phyloP scores from a whole-genome alignment of 2,797 vertebrate species.

The Lepilemur ruficaudatus region DNA sequence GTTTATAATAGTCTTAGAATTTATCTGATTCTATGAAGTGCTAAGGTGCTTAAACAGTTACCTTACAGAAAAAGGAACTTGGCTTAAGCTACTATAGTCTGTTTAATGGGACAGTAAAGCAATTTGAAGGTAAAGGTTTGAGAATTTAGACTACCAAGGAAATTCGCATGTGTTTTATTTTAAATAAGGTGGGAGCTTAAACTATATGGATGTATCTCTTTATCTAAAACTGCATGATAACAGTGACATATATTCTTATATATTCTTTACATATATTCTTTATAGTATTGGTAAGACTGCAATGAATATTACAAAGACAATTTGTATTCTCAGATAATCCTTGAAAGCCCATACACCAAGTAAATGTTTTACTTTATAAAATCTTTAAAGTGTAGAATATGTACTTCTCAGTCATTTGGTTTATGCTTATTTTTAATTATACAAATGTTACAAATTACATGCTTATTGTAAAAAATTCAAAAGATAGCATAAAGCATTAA shows the following conservation, averaged over 20 bases:
- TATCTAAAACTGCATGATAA: neutral
- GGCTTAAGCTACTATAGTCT: neutral
- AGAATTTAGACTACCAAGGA: neutral
- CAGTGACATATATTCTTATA: neutral
- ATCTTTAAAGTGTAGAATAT: neutral
- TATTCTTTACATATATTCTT: too few species aligned
- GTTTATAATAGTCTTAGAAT: neutral
- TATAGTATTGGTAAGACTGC: neutral
- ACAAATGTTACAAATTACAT: neutral
- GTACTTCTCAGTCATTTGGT: neutral
- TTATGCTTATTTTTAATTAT: conserved; percentile 39
- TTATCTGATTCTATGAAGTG: neutral
- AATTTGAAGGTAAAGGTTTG: neutral
- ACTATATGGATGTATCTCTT: neutral
- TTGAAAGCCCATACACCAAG: neutral
- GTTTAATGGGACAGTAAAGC: neutral
- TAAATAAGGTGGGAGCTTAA: conserved; percentile 22
- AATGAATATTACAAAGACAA: neutral
- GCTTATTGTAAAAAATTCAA: neutral
- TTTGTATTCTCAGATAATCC: neutral
- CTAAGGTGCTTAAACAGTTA: neutral
- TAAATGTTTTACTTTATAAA: neutral
- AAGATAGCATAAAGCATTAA: neutral
- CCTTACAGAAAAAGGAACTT: neutral
- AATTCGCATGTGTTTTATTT: conserved; percentile 28